A percentile compares a stretch with the other conserved stretches of the same genome.
These are phyloP conservation scores for Pachyseris speciosa DNA, from an alignment of 64 coral and sea anemone species.

Conservation along the genomic window DNA sequence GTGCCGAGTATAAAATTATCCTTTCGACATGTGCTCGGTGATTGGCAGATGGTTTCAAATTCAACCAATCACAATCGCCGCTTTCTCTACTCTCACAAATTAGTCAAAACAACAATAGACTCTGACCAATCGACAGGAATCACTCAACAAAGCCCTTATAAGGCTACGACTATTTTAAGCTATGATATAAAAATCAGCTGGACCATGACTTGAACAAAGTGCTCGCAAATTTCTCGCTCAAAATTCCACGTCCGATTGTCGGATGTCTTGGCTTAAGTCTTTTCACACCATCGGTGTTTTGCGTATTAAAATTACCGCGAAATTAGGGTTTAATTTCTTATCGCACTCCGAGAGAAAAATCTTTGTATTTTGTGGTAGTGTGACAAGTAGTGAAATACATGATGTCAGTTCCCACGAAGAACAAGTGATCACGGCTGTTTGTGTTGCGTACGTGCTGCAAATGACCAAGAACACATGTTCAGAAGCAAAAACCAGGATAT, in stretches of 20 bases:
- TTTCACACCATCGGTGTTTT: background rate
- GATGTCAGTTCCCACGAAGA: conserved; percentile 34
- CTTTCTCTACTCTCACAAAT: conserved; percentile 78
- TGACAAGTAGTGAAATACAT: conserved; percentile 11
- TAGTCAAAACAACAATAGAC: conserved; percentile 89
- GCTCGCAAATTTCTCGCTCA: background rate
- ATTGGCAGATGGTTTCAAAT: conserved; percentile 47
- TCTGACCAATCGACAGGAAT: conserved; percentile 76
- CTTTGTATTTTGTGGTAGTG: background rate
- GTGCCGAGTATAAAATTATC: conserved; percentile 72
- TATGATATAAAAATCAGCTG: conserved; percentile 97
- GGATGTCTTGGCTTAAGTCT: background rate
- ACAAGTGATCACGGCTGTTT: conserved; percentile 20
- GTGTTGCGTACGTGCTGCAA: conserved; percentile 42
- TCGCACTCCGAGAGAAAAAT: background rate
- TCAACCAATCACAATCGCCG: conserved; percentile 70
- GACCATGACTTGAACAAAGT: background rate
- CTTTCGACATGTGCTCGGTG: conserved; percentile 11
- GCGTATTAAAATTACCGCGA: background rate
- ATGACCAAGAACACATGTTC: background rate
- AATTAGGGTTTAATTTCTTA: background rate
- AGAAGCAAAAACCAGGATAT: background rate
- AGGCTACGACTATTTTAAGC: conserved; percentile 91
- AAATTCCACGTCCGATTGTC: background rate
- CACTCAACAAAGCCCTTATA: conserved; percentile 82